Evolutionary conservation across 1,140 invertebrate species (phyloP), one percentile per base, ranked within the genome.

Genomic region (Pachyrhynchus sulphureomaculatus): DNA sequence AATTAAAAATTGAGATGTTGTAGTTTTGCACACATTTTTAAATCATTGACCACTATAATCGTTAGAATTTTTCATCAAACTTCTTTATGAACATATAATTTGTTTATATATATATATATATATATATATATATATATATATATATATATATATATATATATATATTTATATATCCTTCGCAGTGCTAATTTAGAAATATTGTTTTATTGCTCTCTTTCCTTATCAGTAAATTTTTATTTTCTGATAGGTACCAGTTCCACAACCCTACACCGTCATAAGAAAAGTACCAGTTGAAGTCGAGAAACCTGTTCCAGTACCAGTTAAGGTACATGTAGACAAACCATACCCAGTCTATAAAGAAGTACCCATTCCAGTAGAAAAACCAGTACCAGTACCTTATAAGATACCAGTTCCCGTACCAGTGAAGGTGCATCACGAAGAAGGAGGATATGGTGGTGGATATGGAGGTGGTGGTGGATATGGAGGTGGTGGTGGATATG

Each of bases 251-350:
- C 87, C 84, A 15, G 84, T 90, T 13, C 88, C 88, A n/a, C 86
- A 88, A 69, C 89, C 89, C 9, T 91, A 90, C 75, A 84, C 83
- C 8, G 89, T 90, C 0, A 83, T 85, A 74, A 89, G 88, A 77
- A 88, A 86, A 65, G 77, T 87, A 13, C 87, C 82, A 4, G 73
- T 77, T 1, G 59, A 76, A 29, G 84, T 91, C 2, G 87, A 88
- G 66, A 90, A 88, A 77, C 86, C 87, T 24, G 83, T 87, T 6
- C 88, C 88, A 24, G 85, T 84, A 69, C 87, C 88, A 72, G 85
- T 91, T 9, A 90, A 88, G 69, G 89, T 91, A 21, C 86, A 81
- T 21, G 87, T 91, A 20, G 88, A 90, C 77, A 90, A 87, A 74
- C 88, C 88, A 26, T 88, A 89, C 73, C 84, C 86, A 63, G 86